Conservation (phyloP, 1,140 invertebrate genomes). For the Dendrolimus punctatus region DNA sequence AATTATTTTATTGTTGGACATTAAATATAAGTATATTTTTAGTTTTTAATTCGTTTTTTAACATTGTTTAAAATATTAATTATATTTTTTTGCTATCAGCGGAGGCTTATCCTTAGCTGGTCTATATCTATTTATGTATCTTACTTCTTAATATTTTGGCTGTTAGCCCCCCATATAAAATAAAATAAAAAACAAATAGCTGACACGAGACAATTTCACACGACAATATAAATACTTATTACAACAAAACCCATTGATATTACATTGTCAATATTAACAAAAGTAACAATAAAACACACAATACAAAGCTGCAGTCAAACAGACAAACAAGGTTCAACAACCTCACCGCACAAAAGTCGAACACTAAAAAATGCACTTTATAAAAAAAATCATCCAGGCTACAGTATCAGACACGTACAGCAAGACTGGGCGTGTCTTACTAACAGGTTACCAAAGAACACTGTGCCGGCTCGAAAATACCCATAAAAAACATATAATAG, state of each 20-base stretch:
- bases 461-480: constrained; percentile 63
- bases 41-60: no score
- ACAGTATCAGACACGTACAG: constrained; percentile 45
- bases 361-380: constrained; percentile 42
- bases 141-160: no score
- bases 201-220: no score
- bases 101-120: no score
- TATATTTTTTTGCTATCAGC: no score
- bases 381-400: constrained; percentile 42
- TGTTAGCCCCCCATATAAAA: no score
- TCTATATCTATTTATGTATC: no score
- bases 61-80: no score
- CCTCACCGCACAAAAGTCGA: constrained; percentile 39
- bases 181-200: no score
- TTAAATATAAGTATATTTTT: no score
- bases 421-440: constrained; percentile 49
- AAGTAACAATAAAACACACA: neutral
- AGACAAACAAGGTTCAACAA: constrained; percentile 17
- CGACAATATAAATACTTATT: neutral
- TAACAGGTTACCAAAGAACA: constrained; percentile 61
- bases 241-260: neutral
- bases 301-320: constrained; percentile 4
- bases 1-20: no score
- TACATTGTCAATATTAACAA: neutral
- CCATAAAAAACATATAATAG: constrained; percentile 70